Evolutionary conservation across 2,797 vertebrate species (phyloP), one percentile per base, ranked within the genome.

Genomic region (Pipistrellus pygmaeus): DNA sequence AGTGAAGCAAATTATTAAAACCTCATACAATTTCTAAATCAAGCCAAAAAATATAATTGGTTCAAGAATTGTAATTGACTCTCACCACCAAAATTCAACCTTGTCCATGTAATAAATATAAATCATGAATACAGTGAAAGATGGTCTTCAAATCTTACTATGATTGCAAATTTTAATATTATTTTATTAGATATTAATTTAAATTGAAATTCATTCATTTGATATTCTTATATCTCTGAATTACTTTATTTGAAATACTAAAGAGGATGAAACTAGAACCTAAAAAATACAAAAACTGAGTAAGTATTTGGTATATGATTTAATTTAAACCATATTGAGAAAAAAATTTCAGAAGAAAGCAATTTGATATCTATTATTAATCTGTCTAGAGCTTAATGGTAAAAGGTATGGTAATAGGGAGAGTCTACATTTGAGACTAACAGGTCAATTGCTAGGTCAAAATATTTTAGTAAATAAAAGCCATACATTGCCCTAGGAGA

Each of bases 401-500:
- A 46, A 88, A 38, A 20, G 7, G 21, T 77, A 5, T 78, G 25
- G 12, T 53, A 3, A 78, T 66, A 12, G 21, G 13, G 18, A 88
- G 25, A 35, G 5, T n/a, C 20, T 30, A 25, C 25, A 44, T 72
- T 60, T 66, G 46, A 93, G 38, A 55, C 82, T 57, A 57, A 35
- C 8, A 88, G 13, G 27, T 73, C 25, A 85, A 71, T 57, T 82
- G 1, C 6, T 77, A 90, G 64, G 9, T 72, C 35, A 91, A 44
- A 93, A 66, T 69, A 48, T 64, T 81, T 88, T 69, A 87, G n/a
- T 85, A 90, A 81, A 64, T 90, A 14, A 89, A 78, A 93, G 8
- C 13, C n/a, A 91, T 48, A 92, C 53, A 55, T 23, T 55, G 20
- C 53, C 20, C 20, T 21, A 55, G 53, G 53, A 55, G 53, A 20